Conservation (phyloP, 2,797 vertebrate species). For the Rhynchonycteris naso region DNA sequence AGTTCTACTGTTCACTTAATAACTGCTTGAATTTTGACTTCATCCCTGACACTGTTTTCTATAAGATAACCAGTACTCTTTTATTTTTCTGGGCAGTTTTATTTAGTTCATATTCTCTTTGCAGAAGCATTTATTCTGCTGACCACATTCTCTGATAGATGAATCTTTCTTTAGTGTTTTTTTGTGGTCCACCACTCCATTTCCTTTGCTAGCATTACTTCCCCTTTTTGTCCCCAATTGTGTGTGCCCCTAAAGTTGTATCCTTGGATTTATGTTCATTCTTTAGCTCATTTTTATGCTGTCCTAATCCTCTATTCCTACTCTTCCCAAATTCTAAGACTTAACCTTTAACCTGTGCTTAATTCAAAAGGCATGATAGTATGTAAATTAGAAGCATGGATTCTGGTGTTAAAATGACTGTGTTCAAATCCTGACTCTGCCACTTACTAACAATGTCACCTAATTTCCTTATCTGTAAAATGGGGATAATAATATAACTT, state of each 20-base stretch:
- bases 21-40: constrained; percentile 24
- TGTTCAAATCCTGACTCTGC: not conserved
- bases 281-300: not conserved
- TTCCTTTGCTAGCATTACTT: constrained; percentile 10
- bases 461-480: not conserved
- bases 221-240: not conserved
- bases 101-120: constrained; percentile 18
- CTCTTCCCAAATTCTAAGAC: not conserved
- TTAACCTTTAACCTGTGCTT: not conserved
- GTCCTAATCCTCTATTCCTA: not conserved
- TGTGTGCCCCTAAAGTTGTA: not conserved
- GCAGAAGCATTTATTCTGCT: not conserved
- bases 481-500: not conserved
- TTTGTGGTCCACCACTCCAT: not conserved
- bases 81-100: not conserved
- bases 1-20: not conserved
- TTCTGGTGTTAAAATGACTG: not conserved
- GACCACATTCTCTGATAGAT: not conserved
- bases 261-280: not conserved
- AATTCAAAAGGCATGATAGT: not conserved
- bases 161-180: not conserved
- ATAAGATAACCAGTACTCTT: not conserved
- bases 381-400: not conserved
- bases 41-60: not conserved
- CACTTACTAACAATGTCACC: not conserved